Conservation (phyloP, 1,140 invertebrate species). For the Drosophila virilis region DNA sequence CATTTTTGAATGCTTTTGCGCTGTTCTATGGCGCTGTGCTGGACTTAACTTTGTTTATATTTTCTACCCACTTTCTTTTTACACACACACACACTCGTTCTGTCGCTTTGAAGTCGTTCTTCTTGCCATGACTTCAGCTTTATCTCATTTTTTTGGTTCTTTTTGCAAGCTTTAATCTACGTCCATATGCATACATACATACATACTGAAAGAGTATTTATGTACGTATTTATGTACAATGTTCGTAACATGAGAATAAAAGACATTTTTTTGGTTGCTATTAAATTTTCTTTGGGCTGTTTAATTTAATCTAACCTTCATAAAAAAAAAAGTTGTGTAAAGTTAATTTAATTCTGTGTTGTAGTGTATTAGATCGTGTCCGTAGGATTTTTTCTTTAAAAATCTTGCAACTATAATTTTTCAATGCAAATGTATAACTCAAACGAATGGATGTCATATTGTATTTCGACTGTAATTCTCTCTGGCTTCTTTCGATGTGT, state of each 20-base stretch:
- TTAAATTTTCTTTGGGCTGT: neutral
- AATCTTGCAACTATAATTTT: conserved; percentile 12
- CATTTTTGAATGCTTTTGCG: conserved; percentile 24
- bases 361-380: neutral
- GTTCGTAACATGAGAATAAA: neutral
- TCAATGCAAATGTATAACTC: conserved; percentile 34
- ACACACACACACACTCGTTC: conserved; percentile 43
- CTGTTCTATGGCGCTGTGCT: conserved; percentile 49
- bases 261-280: neutral
- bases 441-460: conserved; percentile 30
- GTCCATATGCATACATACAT: neutral
- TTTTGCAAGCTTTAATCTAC: conserved; percentile 46
- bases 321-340: too few relatives aligned
- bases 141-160: conserved; percentile 30
- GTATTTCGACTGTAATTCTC: conserved; percentile 7
- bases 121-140: conserved; percentile 1
- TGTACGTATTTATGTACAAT: too few relatives aligned
- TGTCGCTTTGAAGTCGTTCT: conserved; percentile 50
- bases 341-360: too few relatives aligned
- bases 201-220: too few relatives aligned
- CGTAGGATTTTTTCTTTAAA: neutral
- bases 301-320: too few relatives aligned
- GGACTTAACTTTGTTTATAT: conserved; percentile 71
- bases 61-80: conserved; percentile 81
- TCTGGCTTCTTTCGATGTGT: conserved; percentile 10